These are phyloP conservation scores for Sialis lutaria DNA, from an alignment of 2,888 invertebrate genomes.

Conservation along the genomic window DNA sequence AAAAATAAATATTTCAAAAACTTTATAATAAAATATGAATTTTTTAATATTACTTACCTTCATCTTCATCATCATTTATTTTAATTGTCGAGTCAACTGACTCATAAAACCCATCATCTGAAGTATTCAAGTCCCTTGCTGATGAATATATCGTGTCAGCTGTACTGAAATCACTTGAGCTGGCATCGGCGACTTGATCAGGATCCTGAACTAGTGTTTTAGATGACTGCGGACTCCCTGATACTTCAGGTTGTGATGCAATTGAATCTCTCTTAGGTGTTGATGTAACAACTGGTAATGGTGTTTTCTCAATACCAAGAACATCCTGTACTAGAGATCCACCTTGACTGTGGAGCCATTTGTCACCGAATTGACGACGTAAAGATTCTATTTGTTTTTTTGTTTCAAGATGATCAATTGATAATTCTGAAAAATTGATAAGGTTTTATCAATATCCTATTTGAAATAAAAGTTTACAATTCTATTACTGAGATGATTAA, in stretches of 20 bases:
- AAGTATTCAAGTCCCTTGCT: not conserved
- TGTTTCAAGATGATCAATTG: slow-evolving; percentile 33
- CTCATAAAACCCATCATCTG: not conserved
- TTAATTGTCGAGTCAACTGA: slow-evolving; percentile 6
- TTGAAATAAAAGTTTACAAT: too few species aligned
- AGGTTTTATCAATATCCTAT: too few species aligned
- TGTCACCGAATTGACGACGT: slow-evolving; percentile 36
- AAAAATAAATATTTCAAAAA: not conserved
- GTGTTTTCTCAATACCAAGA: slow-evolving; percentile 28
- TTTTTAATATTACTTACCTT: slow-evolving; percentile 8
- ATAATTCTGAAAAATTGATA: slow-evolving; percentile 14
- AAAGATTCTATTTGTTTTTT: slow-evolving; percentile 39
- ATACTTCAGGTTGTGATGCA: not conserved
- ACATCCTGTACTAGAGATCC: slow-evolving; percentile 31
- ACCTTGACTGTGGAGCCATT: slow-evolving; percentile 38
- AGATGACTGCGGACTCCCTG: slow-evolving; percentile 1
- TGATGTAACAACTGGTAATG: slow-evolving; percentile 12
- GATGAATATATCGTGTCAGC: not conserved
- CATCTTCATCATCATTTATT: slow-evolving; percentile 15
- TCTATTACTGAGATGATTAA: too few species aligned
- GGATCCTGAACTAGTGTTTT: not conserved
- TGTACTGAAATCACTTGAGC: not conserved
- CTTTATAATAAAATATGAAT: not conserved
- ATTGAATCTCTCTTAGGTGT: slow-evolving; percentile 11
- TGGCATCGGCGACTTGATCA: not conserved